Conservation (phyloP, 2,888 invertebrate genomes). For the Loripinus fragilis region DNA sequence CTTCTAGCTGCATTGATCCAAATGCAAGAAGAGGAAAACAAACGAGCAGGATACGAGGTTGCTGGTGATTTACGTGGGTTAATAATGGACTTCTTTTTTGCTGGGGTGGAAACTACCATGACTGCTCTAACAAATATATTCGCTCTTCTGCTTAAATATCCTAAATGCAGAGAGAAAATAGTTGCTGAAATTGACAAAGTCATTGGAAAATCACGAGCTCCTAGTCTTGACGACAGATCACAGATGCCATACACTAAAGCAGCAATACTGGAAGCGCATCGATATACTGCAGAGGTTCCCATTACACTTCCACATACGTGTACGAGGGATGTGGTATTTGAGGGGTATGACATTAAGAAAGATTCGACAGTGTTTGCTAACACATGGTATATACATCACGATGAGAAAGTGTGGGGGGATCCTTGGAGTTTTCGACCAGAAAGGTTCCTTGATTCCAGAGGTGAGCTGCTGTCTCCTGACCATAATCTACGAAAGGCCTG, state of each 20-base stretch:
- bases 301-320: neutral
- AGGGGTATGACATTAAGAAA: no score
- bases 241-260: neutral
- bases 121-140: neutral
- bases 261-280: neutral
- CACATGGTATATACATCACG: neutral
- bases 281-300: neutral
- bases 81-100: neutral
- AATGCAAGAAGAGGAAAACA: conserved; percentile 1
- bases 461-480: neutral
- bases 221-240: neutral
- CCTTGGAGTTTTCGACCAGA: no score
- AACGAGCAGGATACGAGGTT: neutral
- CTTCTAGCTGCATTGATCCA: no score
- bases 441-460: no score
- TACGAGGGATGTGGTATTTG: neutral
- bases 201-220: neutral
- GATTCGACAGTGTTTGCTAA: neutral
- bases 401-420: neutral
- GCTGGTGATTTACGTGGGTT: neutral
- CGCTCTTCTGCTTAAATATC: no score
- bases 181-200: neutral
- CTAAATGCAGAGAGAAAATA: no score
- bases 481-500: neutral
- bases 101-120: neutral